Base-by-base conservation (phyloP, 2,888 invertebrate genomes). In the Ashinkailepas kermadecensis region DNA sequence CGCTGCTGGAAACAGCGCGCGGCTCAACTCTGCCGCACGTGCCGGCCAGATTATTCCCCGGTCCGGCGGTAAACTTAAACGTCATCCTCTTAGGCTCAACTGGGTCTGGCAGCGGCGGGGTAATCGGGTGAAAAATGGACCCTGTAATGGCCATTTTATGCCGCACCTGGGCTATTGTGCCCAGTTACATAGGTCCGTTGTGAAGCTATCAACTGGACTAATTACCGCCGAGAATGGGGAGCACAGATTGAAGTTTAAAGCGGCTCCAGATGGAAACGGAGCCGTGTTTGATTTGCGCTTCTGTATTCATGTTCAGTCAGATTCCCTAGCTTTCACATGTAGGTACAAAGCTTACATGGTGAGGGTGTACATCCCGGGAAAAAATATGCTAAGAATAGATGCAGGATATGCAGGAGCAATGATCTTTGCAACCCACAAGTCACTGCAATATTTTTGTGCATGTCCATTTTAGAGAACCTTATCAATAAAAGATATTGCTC, bases 81-180 rank as follows among this genome's bases (percentile, higher is more conserved):
- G 65, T 65, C 65, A 65, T 65, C n/a, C 65, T 65, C 65, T 65
- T 65, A 65, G 7, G n/a, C n/a, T 8, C 9, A 8, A 12, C 23
- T 25, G 25, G 4, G 25, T 21, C 67, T 12, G 25, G 25, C 67
- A 39, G 39, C 67, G 25, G 67, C 67, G 67, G 74, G 9, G 74
- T 74, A 74, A 74, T 74, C 74, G 74, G 21, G 18, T 74, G 74
- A 74, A 74, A 74, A 74, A 74, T 74, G 74, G 54, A 54, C 39
- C 74, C 15, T 74, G 74, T 74, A 74, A 74, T 74, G 74, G 15
- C 18, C 74, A 56, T 56, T 74, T 74, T 74, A 74, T 74, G 54
- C 54, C 18, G 74, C 74, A 74, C 74, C 74, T 74, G 74, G 74
- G 21, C 74, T 56, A 74, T 74, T 70, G 70, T 70, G 70, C 25